A percentile compares a stretch with the other conserved stretches of the same genome.
phyloP scores from a whole-genome alignment of 1,140 invertebrate genomes.

The Drosophila pseudoobscura region DNA sequence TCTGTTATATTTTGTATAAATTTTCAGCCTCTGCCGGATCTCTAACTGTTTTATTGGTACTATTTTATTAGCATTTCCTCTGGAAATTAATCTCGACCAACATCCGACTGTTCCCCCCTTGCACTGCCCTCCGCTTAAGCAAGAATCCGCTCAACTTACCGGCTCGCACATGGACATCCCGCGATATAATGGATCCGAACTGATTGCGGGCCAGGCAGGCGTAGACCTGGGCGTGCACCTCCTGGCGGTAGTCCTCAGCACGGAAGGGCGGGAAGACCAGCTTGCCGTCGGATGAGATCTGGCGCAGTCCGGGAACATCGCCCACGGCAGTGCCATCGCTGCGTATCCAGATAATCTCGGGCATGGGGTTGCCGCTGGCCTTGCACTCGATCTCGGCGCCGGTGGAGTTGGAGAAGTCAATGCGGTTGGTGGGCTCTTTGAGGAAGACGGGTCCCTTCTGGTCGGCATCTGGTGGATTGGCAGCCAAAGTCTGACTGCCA shows the following conservation, averaged over 20 bases:
- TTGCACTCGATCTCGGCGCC: constrained; percentile 96
- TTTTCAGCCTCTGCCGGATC: too few relatives aligned
- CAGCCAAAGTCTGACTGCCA: constrained; percentile 50
- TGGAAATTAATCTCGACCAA: not conserved
- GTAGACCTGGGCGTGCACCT: constrained; percentile 97
- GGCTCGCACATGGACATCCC: constrained; percentile 96
- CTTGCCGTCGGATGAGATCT: constrained; percentile 95
- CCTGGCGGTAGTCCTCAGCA: constrained; percentile 95
- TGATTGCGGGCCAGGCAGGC: constrained; percentile 94
- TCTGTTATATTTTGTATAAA: too few relatives aligned
- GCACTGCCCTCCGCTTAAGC: constrained; percentile 42
- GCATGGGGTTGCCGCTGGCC: constrained; percentile 94
- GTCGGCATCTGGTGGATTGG: constrained; percentile 80
- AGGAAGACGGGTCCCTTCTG: constrained; percentile 93
- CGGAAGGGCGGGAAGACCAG: constrained; percentile 96
- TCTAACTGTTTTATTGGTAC: not conserved
- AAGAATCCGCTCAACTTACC: constrained; percentile 87
- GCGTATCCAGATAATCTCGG: constrained; percentile 96
- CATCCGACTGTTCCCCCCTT: not conserved
- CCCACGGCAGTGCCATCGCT: constrained; percentile 94
- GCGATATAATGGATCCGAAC: constrained; percentile 94
- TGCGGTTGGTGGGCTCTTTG: constrained; percentile 94
- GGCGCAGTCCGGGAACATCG: constrained; percentile 93
- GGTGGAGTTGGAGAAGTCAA: constrained; percentile 97
- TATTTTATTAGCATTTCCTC: not conserved